Evolutionary conservation across 2,797 vertebrate species (phyloP), one percentile per base, ranked within the genome.

Genomic region (Gallinago stenura): DNA sequence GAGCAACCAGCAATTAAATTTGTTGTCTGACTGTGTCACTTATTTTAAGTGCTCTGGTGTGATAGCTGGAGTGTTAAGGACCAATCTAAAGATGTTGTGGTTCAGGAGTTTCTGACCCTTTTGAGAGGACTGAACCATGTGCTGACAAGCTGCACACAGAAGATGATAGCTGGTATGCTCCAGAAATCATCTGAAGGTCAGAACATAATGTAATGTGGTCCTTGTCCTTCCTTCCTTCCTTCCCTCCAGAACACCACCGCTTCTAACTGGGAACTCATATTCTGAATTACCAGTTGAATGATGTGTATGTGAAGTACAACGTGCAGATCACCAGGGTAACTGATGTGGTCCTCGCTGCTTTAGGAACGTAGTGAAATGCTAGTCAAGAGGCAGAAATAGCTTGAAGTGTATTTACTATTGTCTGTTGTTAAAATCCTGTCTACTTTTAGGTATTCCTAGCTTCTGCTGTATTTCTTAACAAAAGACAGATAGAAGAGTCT

Each of bases 161-260:
- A 69, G 68, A 28, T 68, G 39, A 14, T 60, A n/a, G 51, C 45
- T 57, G 12, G 9, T 61, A 6, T 68, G 12, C 37, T 81, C 31
- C 37, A 88, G 79, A 78, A 95, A 78, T 91, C n/a, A 90, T 71
- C 24, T 90, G 66, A 81, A 84, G 60, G 35, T 57, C 62, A 73
- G 51, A 84, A 83, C 43, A 37, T 83, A 93, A 69, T 51, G 16
- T 95, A 53, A 48, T 6, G 4, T 54, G 7, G 33, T 80, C 57
- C 45, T 89, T 7, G 6, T 75, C 53, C 25, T 77, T 79, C 31
- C 30, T 94, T 79, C 31, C 30, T 94, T 73, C 37, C 37, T 77
- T 91, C 7, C 20, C 37, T 83, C 28, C 17, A 50, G 77, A 92
- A 45, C 41, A 77, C 5, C 33, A 51, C 5, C 6, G 2, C 14